Evolutionary conservation across 2,888 invertebrate species (phyloP).

Genomic region (Mylabris sibirica): DNA sequence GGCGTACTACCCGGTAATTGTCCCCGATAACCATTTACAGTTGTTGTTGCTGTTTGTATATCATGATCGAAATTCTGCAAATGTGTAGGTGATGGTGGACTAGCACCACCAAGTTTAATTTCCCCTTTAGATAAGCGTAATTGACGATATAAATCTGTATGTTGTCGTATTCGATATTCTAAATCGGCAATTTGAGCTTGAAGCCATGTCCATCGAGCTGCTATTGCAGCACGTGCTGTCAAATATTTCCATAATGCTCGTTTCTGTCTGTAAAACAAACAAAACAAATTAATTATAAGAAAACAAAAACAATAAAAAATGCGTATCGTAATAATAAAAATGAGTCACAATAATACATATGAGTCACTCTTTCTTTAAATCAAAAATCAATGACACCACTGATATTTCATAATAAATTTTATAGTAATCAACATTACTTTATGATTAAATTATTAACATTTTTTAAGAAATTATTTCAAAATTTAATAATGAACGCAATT

Average conservation of each 20-base stretch:
- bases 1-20: slow-evolving; percentile 67
- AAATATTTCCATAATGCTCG: slow-evolving; percentile 85
- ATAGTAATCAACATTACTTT: too few species aligned
- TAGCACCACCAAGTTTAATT: slow-evolving; percentile 64
- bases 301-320: background rate
- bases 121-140: slow-evolving; percentile 69
- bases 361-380: background rate
- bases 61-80: background rate
- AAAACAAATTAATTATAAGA: slow-evolving; percentile 7
- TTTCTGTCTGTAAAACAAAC: slow-evolving; percentile 69
- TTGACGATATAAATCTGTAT: slow-evolving; percentile 80
- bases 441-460: too few species aligned
- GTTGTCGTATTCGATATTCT: slow-evolving; percentile 89
- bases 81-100: slow-evolving; percentile 52
- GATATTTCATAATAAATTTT: background rate
- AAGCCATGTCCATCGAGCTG: slow-evolving; percentile 90
- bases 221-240: slow-evolving; percentile 80
- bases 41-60: slow-evolving; percentile 24
- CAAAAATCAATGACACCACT: background rate
- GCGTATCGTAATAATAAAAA: background rate
- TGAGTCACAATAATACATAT: background rate
- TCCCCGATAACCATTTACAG: slow-evolving; percentile 72
- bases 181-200: slow-evolving; percentile 92
- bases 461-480: too few species aligned
- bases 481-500: too few species aligned